Conservation (phyloP, 2,113 vertebrate species). For the Ciconia maguari region DNA sequence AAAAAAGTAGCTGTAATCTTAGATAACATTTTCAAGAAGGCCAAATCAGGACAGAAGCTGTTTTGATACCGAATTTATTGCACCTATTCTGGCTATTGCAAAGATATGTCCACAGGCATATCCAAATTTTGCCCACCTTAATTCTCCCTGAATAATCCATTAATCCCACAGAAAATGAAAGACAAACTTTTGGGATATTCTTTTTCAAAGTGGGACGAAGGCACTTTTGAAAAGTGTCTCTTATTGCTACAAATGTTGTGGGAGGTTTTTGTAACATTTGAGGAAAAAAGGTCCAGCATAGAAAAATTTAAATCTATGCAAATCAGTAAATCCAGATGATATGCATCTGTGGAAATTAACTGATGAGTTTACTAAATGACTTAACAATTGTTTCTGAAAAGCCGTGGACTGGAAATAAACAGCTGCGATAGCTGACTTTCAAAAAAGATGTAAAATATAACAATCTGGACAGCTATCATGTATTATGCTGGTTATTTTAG, state of each 20-base stretch:
- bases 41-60: neutral
- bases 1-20: neutral
- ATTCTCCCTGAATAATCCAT: neutral
- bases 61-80: neutral
- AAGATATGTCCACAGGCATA: neutral
- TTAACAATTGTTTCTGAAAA: constrained; percentile 53
- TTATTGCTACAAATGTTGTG: neutral
- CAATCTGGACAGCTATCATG: constrained; percentile 4
- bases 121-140: neutral
- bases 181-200: neutral
- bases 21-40: neutral
- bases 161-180: neutral
- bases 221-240: neutral
- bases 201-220: neutral
- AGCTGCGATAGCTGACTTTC: constrained; percentile 11
- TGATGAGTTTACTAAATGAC: constrained; percentile 49
- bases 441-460: neutral
- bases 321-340: constrained; percentile 52
- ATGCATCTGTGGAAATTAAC: constrained; percentile 45
- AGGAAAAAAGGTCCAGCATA: neutral
- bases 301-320: constrained; percentile 6
- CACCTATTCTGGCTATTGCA: neutral
- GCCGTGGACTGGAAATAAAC: constrained; percentile 38
- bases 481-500: neutral
- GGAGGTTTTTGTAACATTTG: neutral